Conservation (phyloP, 1,140 invertebrate genomes). For the Brachionus sp. region DNA sequence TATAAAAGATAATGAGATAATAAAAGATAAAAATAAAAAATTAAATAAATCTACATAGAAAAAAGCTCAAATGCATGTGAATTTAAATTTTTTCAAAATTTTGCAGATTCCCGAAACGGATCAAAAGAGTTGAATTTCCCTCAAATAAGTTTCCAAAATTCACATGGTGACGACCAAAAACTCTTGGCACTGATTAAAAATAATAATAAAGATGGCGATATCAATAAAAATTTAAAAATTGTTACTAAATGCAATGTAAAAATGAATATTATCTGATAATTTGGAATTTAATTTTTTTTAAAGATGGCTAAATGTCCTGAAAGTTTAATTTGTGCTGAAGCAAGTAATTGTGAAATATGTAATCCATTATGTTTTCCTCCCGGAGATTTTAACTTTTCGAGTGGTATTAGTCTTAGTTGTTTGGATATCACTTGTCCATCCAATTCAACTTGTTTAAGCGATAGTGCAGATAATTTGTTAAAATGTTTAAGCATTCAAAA, state of each 20-base stretch:
- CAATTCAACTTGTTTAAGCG: neutral
- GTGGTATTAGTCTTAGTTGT: neutral
- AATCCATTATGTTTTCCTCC: conserved; percentile 20
- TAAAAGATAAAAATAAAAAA: no score
- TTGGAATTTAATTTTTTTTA: neutral
- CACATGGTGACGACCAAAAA: neutral
- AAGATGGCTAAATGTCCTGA: neutral
- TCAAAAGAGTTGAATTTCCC: neutral
- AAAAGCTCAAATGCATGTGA: neutral
- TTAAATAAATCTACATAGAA: no score
- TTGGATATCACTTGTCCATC: neutral
- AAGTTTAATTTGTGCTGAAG: conserved; percentile 5
- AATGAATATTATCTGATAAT: neutral
- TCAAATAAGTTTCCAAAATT: neutral
- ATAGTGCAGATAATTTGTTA: neutral
- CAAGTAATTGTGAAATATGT: conserved; percentile 1
- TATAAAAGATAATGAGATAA: no score
- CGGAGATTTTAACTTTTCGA: neutral
- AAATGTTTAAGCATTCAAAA: neutral
- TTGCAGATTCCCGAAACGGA: neutral
- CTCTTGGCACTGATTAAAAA: neutral
- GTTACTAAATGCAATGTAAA: neutral
- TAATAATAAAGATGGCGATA: neutral
- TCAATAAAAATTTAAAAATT: neutral
- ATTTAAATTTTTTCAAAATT: conserved; percentile 3